Percentiles rank a stretch among this genome's conserved stretches.
Conservation (phyloP, 1,140 invertebrate species). For the Orius insidiosus region DNA sequence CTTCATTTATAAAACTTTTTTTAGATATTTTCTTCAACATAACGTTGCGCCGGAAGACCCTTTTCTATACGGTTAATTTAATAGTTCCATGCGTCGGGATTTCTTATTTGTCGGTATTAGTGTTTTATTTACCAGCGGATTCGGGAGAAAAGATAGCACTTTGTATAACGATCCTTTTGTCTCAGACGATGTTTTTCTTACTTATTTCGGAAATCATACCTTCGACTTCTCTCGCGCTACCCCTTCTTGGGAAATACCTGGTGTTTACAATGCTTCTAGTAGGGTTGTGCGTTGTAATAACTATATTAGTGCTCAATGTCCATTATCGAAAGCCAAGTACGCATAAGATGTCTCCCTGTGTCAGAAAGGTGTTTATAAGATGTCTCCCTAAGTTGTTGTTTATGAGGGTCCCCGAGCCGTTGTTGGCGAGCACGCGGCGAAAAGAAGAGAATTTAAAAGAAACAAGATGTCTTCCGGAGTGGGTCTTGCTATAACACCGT, state of each 20-base stretch:
- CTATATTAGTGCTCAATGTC: slow-evolving; percentile 95
- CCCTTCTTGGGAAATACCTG: slow-evolving; percentile 92
- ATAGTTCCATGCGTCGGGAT: slow-evolving; percentile 89
- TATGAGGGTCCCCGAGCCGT: slow-evolving; percentile 70
- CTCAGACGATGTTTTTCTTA: slow-evolving; percentile 98
- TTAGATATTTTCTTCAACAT: slow-evolving; percentile 97
- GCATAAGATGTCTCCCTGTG: slow-evolving; percentile 89
- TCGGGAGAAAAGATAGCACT: slow-evolving; percentile 97
- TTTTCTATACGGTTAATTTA: slow-evolving; percentile 93
- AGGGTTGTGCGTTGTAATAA: slow-evolving; percentile 87
- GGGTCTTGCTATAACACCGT: slow-evolving; percentile 28
- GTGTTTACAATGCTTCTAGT: slow-evolving; percentile 98
- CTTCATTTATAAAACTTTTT: no score
- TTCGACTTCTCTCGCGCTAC: slow-evolving; percentile 90
- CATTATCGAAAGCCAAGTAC: slow-evolving; percentile 98
- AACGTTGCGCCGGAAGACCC: slow-evolving; percentile 78
- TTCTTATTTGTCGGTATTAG: slow-evolving; percentile 75
- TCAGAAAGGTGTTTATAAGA: slow-evolving; percentile 72
- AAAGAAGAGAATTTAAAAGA: slow-evolving; percentile 47
- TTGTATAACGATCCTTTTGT: slow-evolving; percentile 95
- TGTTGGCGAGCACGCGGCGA: slow-evolving; percentile 59
- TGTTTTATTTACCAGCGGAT: slow-evolving; percentile 96
- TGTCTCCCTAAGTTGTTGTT: slow-evolving; percentile 63
- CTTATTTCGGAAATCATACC: slow-evolving; percentile 97
- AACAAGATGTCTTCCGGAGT: slow-evolving; percentile 49